Conservation (phyloP, 2,888 invertebrate species). For the Drosophila cyrtoloma region DNA sequence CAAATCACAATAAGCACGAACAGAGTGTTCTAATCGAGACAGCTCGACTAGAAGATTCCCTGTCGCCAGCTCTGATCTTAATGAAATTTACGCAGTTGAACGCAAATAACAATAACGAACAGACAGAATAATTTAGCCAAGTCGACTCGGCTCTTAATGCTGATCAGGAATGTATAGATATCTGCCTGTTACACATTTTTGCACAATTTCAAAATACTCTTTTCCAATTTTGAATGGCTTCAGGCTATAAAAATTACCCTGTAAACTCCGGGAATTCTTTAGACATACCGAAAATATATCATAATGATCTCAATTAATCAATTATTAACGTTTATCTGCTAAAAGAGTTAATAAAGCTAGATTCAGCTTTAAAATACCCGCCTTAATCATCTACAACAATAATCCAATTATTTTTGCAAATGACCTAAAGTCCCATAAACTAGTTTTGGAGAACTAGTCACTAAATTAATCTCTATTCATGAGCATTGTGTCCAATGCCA, state of each 20-base stretch:
- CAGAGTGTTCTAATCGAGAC: background rate
- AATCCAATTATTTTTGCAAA: conserved; percentile 42
- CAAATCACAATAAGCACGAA: background rate
- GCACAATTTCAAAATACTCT: too few relatives aligned
- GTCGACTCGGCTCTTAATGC: too few relatives aligned
- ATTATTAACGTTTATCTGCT: background rate
- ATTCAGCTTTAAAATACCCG: background rate
- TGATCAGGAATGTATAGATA: too few relatives aligned
- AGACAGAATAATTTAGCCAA: background rate
- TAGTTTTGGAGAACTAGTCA: conserved; percentile 17
- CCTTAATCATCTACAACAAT: conserved; percentile 11
- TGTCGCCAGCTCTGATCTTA: background rate
- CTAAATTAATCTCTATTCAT: conserved; percentile 39
- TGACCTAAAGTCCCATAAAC: conserved; percentile 29
- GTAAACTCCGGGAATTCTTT: background rate
- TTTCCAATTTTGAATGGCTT: too few relatives aligned
- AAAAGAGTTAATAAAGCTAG: background rate
- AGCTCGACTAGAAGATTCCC: background rate
- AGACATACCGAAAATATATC: background rate
- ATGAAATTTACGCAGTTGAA: background rate
- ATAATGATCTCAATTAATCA: background rate
- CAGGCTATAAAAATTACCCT: background rate
- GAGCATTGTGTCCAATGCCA: conserved; percentile 28
- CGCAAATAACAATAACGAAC: background rate
- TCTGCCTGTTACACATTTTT: too few relatives aligned